Evolutionary conservation across 1,140 invertebrate species (phyloP).

Genomic region (Paracyclopina nana): DNA sequence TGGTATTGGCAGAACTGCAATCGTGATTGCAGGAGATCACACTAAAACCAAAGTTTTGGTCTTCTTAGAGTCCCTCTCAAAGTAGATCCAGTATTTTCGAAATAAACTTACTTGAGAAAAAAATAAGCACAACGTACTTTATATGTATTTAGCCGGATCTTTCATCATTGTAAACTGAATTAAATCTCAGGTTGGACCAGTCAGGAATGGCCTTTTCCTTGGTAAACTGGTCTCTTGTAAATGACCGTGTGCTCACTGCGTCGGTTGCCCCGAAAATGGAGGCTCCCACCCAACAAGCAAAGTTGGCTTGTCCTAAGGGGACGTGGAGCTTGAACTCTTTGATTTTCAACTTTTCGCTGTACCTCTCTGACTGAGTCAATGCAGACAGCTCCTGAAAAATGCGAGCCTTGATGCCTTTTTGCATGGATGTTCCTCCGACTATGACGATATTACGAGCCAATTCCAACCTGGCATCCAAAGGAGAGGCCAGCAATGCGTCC

Average conservation of each 20-base stretch:
- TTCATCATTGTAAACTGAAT: not conserved
- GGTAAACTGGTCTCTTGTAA: conserved; percentile 51
- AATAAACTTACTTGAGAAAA: not conserved
- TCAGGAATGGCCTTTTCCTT: conserved; percentile 48
- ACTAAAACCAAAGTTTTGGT: too few relatives aligned
- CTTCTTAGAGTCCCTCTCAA: too few relatives aligned
- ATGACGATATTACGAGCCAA: conserved; percentile 62
- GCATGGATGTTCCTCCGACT: conserved; percentile 59
- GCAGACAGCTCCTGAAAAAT: conserved; percentile 48
- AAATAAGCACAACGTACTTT: too few relatives aligned
- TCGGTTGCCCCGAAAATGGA: conserved; percentile 66
- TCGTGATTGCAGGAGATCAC: too few relatives aligned
- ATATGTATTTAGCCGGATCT: not conserved
- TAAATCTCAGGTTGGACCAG: conserved; percentile 43
- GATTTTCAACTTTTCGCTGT: conserved; percentile 38
- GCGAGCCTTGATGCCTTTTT: conserved; percentile 52
- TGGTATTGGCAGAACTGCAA: too few relatives aligned
- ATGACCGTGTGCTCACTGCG: conserved; percentile 42
- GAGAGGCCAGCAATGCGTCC: conserved; percentile 52
- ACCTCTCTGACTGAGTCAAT: conserved; percentile 35
- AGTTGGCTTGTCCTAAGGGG: conserved; percentile 59
- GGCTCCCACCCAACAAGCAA: conserved; percentile 61
- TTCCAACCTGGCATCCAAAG: conserved; percentile 45
- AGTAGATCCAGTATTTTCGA: too few relatives aligned
- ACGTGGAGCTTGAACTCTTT: conserved; percentile 53